These are phyloP conservation scores for Ancistrus triradiatus DNA, from an alignment of 2,113 vertebrate genomes.

Conservation along the genomic window DNA sequence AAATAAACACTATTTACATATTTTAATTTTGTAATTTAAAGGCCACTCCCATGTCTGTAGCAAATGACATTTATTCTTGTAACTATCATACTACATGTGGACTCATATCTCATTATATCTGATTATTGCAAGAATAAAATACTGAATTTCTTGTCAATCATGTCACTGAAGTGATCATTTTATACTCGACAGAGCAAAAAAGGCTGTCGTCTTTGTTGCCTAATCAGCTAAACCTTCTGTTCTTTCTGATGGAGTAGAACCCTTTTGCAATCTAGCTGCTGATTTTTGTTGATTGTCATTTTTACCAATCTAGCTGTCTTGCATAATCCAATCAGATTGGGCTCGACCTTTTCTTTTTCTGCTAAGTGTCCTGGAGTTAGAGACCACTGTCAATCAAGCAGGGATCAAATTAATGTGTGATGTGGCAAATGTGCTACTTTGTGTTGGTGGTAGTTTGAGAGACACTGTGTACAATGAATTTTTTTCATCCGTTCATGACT, in stretches of 20 bases:
- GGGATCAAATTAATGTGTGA: slow-evolving; percentile 30
- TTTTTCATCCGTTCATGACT: slow-evolving; percentile 20
- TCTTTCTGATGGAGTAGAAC: not conserved
- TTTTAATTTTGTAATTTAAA: too few relatives aligned
- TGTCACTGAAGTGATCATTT: slow-evolving; percentile 24
- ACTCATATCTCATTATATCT: slow-evolving; percentile 33
- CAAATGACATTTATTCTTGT: too few relatives aligned
- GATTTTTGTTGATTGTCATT: not conserved
- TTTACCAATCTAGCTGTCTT: not conserved
- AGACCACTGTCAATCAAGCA: slow-evolving; percentile 2
- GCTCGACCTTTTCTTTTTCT: slow-evolving; percentile 8
- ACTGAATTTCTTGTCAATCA: too few relatives aligned
- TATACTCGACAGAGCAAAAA: slow-evolving; percentile 23
- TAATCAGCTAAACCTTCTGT: slow-evolving; percentile 13
- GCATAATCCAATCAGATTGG: slow-evolving; percentile 14
- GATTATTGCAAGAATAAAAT: slow-evolving; percentile 22
- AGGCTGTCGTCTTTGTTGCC: slow-evolving; percentile 10
- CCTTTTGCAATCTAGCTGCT: not conserved
- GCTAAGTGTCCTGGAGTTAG: slow-evolving; percentile 3
- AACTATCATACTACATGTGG: too few relatives aligned
- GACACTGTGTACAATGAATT: slow-evolving; percentile 5
- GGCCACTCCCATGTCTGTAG: too few relatives aligned
- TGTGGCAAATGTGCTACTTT: slow-evolving; percentile 20
- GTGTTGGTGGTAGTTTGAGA: slow-evolving; percentile 9
- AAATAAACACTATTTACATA: too few relatives aligned